A percentile compares a stretch with the other conserved stretches of the same genome.
These are phyloP conservation scores for Spea multiplicata DNA, from an alignment of 2,113 vertebrate genomes.

Conservation along the genomic window DNA sequence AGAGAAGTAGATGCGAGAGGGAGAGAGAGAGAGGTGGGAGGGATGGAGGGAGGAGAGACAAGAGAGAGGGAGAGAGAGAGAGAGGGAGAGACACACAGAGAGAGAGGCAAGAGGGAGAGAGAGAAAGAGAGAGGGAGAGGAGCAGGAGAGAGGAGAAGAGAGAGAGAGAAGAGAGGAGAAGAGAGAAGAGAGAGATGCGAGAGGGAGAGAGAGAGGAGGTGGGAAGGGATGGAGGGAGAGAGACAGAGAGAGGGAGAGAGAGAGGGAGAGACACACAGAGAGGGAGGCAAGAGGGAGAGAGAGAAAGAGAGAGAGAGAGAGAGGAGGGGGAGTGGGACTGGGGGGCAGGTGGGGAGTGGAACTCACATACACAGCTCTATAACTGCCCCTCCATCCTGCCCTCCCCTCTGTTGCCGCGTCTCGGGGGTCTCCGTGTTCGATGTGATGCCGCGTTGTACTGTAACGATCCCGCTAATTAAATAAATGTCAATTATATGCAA, in stretches of 20 bases:
- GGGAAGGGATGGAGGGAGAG: background rate
- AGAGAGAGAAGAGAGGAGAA: background rate
- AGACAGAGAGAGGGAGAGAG: background rate
- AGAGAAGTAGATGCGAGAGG: too few relatives aligned
- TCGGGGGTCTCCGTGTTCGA: background rate
- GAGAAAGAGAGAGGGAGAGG: too few relatives aligned
- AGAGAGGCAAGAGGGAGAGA: too few relatives aligned
- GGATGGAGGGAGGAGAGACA: too few relatives aligned
- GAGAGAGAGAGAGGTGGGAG: too few relatives aligned
- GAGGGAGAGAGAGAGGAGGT: background rate
- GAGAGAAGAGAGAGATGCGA: background rate
- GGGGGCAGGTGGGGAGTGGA: background rate
- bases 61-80: too few relatives aligned
- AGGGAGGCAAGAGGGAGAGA: background rate
- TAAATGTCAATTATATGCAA: conserved; percentile 42
- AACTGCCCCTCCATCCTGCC: background rate
- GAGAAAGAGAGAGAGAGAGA: background rate
- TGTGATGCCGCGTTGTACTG: background rate
- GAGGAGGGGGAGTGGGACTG: background rate
- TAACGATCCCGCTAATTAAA: conserved; percentile 36
- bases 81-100: too few relatives aligned
- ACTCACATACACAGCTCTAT: too few relatives aligned
- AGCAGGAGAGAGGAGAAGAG: too few relatives aligned
- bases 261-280: background rate
- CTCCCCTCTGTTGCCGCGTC: background rate